phyloP scores from a whole-genome alignment of 2,113 vertebrate genomes.

The Prunella himalayana region DNA sequence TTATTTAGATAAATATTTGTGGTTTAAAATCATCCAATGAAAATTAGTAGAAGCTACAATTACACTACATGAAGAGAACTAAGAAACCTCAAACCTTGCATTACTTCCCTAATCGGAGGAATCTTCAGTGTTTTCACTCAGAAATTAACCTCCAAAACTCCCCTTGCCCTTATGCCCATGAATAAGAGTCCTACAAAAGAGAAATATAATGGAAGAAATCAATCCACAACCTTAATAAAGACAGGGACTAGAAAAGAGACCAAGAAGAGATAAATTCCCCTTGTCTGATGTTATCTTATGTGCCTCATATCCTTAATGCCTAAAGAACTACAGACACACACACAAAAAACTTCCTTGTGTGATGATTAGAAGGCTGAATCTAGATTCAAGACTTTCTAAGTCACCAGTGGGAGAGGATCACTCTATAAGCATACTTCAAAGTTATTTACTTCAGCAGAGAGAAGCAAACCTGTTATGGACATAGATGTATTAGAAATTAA shows the following conservation, averaged over 20 bases:
- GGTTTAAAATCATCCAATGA: neutral
- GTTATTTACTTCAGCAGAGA: neutral
- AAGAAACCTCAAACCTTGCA: neutral
- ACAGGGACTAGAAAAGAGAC: neutral
- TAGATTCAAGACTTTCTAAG: neutral
- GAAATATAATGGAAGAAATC: neutral
- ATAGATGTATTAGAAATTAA: neutral
- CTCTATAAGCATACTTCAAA: neutral
- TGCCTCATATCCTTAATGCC: neutral
- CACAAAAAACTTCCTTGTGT: neutral
- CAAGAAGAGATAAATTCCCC: neutral
- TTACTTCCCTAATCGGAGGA: neutral
- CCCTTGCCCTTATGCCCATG: neutral
- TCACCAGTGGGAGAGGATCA: rapidly evolving
- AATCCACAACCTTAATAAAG: neutral
- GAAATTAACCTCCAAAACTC: neutral
- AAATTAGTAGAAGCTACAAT: neutral
- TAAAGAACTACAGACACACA: neutral
- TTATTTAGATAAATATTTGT: slow-evolving; percentile 1
- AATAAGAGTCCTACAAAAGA: neutral
- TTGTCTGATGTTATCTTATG: neutral
- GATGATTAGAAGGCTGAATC: neutral
- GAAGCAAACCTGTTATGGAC: neutral
- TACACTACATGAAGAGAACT: neutral
- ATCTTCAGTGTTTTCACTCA: neutral